Percentiles rank a stretch among this genome's conserved stretches.
phyloP scores from a whole-genome alignment of 1,140 invertebrate genomes.

The Papilio helenus region DNA sequence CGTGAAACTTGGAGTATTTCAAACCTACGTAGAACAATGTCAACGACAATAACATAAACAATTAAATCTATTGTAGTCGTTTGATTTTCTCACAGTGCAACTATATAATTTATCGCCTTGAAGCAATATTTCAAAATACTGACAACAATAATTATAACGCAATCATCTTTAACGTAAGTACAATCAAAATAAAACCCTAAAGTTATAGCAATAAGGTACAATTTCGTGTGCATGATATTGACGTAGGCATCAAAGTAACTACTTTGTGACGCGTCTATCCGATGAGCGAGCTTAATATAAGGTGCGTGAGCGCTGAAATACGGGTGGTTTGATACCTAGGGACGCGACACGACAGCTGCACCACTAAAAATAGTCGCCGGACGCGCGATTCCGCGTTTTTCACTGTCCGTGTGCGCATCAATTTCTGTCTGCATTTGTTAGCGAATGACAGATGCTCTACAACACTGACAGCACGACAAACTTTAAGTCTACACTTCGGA shows the following conservation, averaged over 20 bases:
- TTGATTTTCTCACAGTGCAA: slow-evolving; percentile 6
- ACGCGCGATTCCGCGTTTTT: slow-evolving; percentile 79
- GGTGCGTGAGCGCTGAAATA: slow-evolving; percentile 54
- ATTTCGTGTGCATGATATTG: slow-evolving; percentile 16
- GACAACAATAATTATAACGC: slow-evolving; percentile 17
- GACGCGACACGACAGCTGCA: slow-evolving; percentile 73
- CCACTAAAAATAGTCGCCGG: slow-evolving; percentile 70
- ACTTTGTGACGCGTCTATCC: slow-evolving; percentile 52
- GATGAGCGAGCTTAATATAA: slow-evolving; percentile 60
- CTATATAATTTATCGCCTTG: slow-evolving; percentile 28
- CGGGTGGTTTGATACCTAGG: slow-evolving; percentile 59
- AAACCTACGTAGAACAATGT: background rate
- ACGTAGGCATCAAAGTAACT: slow-evolving; percentile 44
- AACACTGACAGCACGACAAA: slow-evolving; percentile 63
- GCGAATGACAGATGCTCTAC: slow-evolving; percentile 79
- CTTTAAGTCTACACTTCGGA: slow-evolving; percentile 35
- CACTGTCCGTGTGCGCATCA: slow-evolving; percentile 78
- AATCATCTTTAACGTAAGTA: background rate
- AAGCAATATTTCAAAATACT: slow-evolving; percentile 26
- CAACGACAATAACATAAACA: background rate
- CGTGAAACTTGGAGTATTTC: no score
- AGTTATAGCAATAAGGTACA: background rate
- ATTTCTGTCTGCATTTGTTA: slow-evolving; percentile 80
- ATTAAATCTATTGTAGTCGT: slow-evolving; percentile 7
- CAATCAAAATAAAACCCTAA: background rate